Evolutionary conservation across 2,797 vertebrate genomes (phyloP), one percentile per base, ranked within the genome.

Genomic region (Lycodopsis pacificus): DNA sequence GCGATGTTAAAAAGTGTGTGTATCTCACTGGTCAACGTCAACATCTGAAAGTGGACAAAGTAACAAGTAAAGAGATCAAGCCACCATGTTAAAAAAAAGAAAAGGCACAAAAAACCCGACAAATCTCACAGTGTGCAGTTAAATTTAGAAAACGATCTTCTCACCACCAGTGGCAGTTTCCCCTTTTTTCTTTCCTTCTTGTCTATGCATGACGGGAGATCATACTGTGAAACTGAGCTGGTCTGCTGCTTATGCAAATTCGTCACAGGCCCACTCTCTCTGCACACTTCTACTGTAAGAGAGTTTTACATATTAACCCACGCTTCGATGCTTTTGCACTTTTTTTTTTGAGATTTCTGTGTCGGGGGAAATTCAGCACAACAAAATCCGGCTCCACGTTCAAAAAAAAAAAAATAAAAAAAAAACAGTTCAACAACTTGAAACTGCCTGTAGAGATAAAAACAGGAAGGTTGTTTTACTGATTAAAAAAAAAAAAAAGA

Each of bases 161-260:
- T n/a, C 19, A 56, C 48, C 19, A 73, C n/a, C 11, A 64, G 14
- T 1, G 7, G 8, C n/a, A 65, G 25, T 61, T 91, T 90, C 85
- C 83, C 77, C 75, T 82, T 86, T 83, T 89, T 82, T 27, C 75
- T 82, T 86, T 81, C 89, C 80, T 86, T 81, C 89, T 81, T 76
- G 6, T 75, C 34, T 20, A 64, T 48, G 71, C 80, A 80, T 88
- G 80, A 86, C 63, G 61, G 77, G 71, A 91, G 78, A 74, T 71
- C 40, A 71, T 34, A 25, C n/a, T 67, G 80, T 79, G 88, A 89
- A 92, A 89, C 83, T 6, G 10, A 51, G 15, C 68, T 7, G 11
- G 61, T 44, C 58, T 69, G 77, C 75, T 25, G 27, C 27, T 62
- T 76, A 87, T 85, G 80, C 72, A 90, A 91, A 92, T 87, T 1